phyloP scores from a whole-genome alignment of 2,888 invertebrate species.

The Phengaris alcon region DNA sequence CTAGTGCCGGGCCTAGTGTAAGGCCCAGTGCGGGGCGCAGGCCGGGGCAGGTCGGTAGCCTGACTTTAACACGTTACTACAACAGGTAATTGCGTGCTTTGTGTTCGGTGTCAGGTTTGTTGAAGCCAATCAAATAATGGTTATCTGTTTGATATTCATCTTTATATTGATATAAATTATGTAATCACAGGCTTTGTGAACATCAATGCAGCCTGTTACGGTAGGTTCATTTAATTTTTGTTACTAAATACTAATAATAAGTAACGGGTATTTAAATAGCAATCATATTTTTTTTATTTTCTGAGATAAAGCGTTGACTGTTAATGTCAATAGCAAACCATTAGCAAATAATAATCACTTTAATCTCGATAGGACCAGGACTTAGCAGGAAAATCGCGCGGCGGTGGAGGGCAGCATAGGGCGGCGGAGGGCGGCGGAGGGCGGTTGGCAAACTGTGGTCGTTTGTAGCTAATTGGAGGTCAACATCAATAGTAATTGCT shows the following conservation, averaged over 20 bases:
- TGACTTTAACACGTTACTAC: background rate
- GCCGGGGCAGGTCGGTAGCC: background rate
- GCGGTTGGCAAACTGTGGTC: background rate
- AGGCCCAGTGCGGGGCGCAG: background rate
- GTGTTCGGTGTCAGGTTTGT: slow-evolving; percentile 1
- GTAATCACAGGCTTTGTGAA: too few relatives aligned
- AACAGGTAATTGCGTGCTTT: background rate
- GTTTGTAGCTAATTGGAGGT: background rate
- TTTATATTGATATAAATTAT: background rate
- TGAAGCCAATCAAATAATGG: background rate
- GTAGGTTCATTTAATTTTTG: too few relatives aligned
- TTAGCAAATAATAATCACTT: background rate
- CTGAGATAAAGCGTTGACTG: too few relatives aligned
- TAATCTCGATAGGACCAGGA: background rate
- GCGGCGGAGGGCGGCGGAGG: background rate
- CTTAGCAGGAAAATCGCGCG: background rate
- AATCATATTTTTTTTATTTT: too few relatives aligned
- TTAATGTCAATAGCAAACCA: background rate
- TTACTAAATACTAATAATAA: too few relatives aligned
- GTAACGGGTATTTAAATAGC: too few relatives aligned
- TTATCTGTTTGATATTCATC: background rate
- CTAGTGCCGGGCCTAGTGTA: background rate
- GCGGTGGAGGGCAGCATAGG: background rate
- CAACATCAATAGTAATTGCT: background rate
- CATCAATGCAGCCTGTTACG: too few relatives aligned